Conservation (phyloP, 35 echinoderm and acorn worm species). For the Stichopus chloronotus region DNA sequence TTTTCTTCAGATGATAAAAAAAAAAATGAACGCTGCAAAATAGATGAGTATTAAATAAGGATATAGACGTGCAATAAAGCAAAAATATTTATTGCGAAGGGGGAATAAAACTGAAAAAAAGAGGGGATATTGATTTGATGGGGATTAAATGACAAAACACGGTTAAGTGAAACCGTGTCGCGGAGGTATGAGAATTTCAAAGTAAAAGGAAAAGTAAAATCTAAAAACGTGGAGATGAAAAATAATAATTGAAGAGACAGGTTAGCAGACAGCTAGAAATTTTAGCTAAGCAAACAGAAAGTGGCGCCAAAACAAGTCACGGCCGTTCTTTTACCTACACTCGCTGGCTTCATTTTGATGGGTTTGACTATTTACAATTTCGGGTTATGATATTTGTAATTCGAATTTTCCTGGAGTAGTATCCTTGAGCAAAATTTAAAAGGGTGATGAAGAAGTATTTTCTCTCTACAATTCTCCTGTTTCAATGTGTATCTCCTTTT, state of each 20-base stretch:
- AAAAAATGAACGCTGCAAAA: too few relatives aligned
- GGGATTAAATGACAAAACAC: constrained; percentile 37
- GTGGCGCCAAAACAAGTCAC: not conserved
- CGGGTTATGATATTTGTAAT: too few relatives aligned
- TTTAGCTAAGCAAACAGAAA: not conserved
- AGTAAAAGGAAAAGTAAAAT: not conserved
- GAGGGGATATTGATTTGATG: constrained; percentile 10
- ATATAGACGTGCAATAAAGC: too few relatives aligned
- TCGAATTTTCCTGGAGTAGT: too few relatives aligned
- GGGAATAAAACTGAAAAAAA: not conserved
- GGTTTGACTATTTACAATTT: too few relatives aligned
- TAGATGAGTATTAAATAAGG: too few relatives aligned
- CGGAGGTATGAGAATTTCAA: not conserved
- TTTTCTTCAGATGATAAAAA: too few relatives aligned
- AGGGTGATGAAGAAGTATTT: too few relatives aligned
- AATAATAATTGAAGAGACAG: not conserved
- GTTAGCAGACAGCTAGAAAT: not conserved
- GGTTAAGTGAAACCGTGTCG: constrained; percentile 29
- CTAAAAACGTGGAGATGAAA: not conserved
- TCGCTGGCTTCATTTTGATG: not conserved
- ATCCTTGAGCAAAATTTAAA: too few relatives aligned
- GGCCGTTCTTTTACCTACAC: not conserved
- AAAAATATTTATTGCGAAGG: not conserved
- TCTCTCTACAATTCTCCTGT: too few relatives aligned
- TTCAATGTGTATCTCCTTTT: too few relatives aligned